Evolutionary conservation across 2,888 invertebrate genomes (phyloP).

Genomic region (Rotaria macrura): DNA sequence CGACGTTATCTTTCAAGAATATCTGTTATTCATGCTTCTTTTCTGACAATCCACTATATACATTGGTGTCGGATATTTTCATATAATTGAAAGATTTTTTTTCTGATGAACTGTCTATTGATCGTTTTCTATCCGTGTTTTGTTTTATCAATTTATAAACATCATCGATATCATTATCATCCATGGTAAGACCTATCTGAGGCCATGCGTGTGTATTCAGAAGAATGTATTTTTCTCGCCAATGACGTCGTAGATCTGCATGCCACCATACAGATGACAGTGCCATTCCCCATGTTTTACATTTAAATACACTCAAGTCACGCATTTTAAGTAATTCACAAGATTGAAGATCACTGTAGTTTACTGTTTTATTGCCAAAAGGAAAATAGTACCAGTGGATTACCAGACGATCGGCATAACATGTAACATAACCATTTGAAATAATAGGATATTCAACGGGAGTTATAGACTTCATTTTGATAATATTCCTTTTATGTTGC

Average conservation of each 20-base stretch:
- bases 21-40: too few species aligned
- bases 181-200: neutral
- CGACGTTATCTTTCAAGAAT: too few species aligned
- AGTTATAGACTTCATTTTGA: neutral
- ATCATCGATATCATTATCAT: neutral
- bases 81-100: too few species aligned
- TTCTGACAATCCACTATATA: too few species aligned
- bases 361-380: neutral
- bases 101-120: too few species aligned
- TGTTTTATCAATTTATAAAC: neutral
- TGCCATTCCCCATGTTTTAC: neutral
- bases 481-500: too few species aligned
- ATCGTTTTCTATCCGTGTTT: neutral
- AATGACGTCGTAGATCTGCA: neutral
- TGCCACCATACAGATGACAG: neutral
- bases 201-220: neutral
- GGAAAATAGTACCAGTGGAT: neutral
- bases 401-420: neutral
- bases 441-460: neutral
- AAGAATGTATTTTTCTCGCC: neutral
- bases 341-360: neutral
- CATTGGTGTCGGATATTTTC: too few species aligned
- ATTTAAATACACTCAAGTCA: neutral
- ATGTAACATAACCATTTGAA: neutral
- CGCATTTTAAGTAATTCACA: neutral